Evolutionary conservation across 2,797 vertebrate genomes (phyloP).

Genomic region (Manis crassicaudata): DNA sequence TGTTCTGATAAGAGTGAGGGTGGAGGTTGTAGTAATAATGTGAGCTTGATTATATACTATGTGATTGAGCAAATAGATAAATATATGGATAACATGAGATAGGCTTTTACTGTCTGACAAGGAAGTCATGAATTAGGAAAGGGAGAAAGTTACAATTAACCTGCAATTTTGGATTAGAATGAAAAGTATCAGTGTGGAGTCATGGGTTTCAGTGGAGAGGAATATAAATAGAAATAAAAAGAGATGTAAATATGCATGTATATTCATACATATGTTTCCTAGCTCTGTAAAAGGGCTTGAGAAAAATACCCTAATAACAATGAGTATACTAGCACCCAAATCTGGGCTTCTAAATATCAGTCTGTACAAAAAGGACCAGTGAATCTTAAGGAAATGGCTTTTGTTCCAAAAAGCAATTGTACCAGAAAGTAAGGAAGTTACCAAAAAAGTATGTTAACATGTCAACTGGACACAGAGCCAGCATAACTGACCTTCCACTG

Average conservation of each 20-base stretch:
- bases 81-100: neutral
- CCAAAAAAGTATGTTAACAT: neutral
- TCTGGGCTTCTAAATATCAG: neutral
- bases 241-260: neutral
- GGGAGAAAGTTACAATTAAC: neutral
- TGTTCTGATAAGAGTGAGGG: neutral
- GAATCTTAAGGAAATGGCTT: neutral
- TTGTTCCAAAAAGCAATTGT: neutral
- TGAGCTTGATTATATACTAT: neutral
- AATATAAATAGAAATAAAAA: neutral
- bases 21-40: neutral
- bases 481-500: neutral
- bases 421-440: neutral
- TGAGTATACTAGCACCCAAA: neutral
- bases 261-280: neutral
- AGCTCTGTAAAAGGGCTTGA: neutral
- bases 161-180: neutral
- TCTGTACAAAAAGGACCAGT: neutral
- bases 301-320: neutral
- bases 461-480: neutral
- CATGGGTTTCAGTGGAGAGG: neutral
- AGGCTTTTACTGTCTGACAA: neutral
- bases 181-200: neutral
- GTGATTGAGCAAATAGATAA: neutral
- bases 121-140: neutral